These are phyloP conservation scores for Sebastes diaconus DNA, from an alignment of 2,797 vertebrate species.

Conservation along the genomic window DNA sequence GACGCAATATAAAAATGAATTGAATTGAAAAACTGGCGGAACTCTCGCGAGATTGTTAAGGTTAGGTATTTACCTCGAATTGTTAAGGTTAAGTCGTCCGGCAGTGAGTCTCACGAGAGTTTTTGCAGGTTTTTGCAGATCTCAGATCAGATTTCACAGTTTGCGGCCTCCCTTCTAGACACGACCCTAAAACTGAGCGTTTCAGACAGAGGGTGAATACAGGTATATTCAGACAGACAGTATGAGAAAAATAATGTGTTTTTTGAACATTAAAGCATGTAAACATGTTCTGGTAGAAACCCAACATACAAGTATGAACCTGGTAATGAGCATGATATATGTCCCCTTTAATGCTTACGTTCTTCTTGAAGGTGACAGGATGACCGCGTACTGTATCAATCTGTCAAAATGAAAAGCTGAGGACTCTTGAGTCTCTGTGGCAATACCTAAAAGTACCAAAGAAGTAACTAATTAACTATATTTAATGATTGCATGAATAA, in stretches of 20 bases:
- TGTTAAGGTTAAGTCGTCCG: no score
- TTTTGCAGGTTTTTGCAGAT: no score
- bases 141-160: no score
- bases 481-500: neutral
- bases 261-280: neutral
- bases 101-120: rapidly evolving
- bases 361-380: neutral
- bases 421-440: neutral
- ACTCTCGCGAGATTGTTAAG: no score
- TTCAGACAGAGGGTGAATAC: neutral
- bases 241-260: neutral
- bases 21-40: no score
- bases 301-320: neutral
- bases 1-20: no score
- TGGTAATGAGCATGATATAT: neutral
- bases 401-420: neutral
- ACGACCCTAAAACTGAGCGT: neutral
- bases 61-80: no score
- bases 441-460: neutral
- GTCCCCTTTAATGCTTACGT: neutral
- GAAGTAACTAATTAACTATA: neutral
- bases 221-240: neutral
- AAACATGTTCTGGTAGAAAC: neutral
- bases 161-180: no score
- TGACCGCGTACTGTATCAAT: neutral